phyloP scores from a whole-genome alignment of 2,797 vertebrate genomes.

The Microhierax caerulescens region DNA sequence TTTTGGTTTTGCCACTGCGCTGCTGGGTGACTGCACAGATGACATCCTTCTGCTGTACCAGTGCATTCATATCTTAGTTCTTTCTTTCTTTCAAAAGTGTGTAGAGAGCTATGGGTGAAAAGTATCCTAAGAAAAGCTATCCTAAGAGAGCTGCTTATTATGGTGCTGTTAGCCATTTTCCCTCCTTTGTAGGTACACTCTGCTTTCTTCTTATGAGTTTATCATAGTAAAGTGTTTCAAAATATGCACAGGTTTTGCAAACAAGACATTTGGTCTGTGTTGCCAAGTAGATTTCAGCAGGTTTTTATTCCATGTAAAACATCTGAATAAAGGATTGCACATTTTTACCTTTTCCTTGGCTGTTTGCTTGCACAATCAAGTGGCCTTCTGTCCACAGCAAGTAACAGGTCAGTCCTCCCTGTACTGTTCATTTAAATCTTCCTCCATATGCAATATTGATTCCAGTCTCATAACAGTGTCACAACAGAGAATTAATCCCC shows the following conservation, averaged over 20 bases:
- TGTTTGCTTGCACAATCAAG: not conserved
- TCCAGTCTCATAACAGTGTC: not conserved
- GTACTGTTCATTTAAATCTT: not conserved
- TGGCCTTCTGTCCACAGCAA: not conserved
- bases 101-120: not conserved
- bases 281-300: not conserved
- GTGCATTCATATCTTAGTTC: not conserved
- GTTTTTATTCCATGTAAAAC: not conserved
- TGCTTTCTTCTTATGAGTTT: not conserved
- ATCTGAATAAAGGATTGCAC: not conserved
- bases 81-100: not conserved
- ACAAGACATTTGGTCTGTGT: not conserved
- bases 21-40: not conserved
- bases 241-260: not conserved
- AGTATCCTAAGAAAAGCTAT: too few species aligned
- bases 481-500: conserved; percentile 14
- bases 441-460: not conserved
- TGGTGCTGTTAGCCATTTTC: not conserved
- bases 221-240: not conserved
- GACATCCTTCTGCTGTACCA: not conserved
- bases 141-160: not conserved
- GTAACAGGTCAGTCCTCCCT: not conserved
- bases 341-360: not conserved
- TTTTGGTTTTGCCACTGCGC: not conserved
- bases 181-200: not conserved